These are phyloP conservation scores for Wiebesia pumilae DNA, from an alignment of 1,140 invertebrate species.

Conservation along the genomic window DNA sequence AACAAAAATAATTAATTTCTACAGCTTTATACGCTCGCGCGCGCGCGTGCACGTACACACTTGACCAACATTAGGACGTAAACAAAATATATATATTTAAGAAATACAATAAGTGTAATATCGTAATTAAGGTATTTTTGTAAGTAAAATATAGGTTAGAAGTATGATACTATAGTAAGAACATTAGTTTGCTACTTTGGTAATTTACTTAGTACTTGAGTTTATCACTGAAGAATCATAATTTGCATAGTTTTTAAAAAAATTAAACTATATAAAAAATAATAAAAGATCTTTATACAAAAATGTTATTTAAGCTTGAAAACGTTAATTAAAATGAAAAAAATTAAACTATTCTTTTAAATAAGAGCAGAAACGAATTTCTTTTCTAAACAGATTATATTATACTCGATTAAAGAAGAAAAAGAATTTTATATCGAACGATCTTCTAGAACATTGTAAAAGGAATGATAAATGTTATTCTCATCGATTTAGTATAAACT, in stretches of 20 bases:
- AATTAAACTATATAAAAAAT: not conserved
- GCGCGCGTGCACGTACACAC: not conserved
- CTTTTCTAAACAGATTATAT: too few species aligned
- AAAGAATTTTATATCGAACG: too few species aligned
- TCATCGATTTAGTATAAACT: too few species aligned
- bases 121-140: not conserved
- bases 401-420: too few species aligned
- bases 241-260: not conserved
- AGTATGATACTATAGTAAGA: not conserved
- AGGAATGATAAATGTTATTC: too few species aligned
- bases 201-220: not conserved
- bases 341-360: too few species aligned
- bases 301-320: too few species aligned
- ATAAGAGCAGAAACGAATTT: too few species aligned
- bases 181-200: slow-evolving; percentile 1
- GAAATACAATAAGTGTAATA: not conserved
- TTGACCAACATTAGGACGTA: not conserved
- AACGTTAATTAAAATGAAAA: too few species aligned
- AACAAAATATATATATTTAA: not conserved
- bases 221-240: not conserved
- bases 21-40: too few species aligned
- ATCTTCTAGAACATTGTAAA: too few species aligned
- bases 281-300: too few species aligned
- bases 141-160: not conserved
- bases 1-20: not conserved